phyloP scores from a whole-genome alignment of 2,797 vertebrate species.

The Paramormyrops hopkinsi region DNA sequence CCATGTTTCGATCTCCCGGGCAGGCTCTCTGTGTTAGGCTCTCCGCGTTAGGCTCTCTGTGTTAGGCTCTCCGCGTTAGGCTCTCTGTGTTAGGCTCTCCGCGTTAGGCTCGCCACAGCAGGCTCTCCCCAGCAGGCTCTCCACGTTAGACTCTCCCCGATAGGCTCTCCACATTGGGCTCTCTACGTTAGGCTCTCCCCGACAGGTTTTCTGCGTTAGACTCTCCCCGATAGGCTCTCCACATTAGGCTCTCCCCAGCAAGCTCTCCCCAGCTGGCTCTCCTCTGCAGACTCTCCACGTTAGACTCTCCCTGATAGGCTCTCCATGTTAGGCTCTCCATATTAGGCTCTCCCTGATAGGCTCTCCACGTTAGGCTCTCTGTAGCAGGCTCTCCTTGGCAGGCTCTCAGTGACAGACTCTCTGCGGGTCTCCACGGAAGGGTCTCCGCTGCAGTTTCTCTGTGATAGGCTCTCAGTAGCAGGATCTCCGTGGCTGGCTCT shows the following conservation, averaged over 20 bases:
- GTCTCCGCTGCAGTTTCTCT: not conserved
- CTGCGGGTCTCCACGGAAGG: not conserved
- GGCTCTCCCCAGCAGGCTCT: not conserved
- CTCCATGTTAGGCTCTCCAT: not conserved
- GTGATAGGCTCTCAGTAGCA: not conserved
- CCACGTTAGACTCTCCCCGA: not conserved
- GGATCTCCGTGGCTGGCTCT: not conserved
- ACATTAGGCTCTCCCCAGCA: not conserved
- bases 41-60: not conserved
- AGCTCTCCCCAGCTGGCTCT: too few relatives aligned
- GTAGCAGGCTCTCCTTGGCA: fast-evolving
- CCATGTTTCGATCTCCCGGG: not conserved
- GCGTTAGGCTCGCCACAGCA: not conserved
- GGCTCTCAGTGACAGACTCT: not conserved
- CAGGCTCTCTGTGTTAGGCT: not conserved
- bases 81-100: not conserved
- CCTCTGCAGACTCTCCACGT: too few relatives aligned
- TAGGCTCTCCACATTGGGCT: not conserved
- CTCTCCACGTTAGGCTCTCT: not conserved
- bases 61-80: not conserved
- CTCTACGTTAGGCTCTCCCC: not conserved
- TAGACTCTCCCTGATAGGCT: not conserved
- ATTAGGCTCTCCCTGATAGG: not conserved
- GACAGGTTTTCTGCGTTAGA: not conserved
- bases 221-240: too few relatives aligned